A percentile compares a stretch with the other conserved stretches of the same genome.
Evolutionary conservation across 2,888 invertebrate species (phyloP).

Genomic region (Argyra leucocephala): DNA sequence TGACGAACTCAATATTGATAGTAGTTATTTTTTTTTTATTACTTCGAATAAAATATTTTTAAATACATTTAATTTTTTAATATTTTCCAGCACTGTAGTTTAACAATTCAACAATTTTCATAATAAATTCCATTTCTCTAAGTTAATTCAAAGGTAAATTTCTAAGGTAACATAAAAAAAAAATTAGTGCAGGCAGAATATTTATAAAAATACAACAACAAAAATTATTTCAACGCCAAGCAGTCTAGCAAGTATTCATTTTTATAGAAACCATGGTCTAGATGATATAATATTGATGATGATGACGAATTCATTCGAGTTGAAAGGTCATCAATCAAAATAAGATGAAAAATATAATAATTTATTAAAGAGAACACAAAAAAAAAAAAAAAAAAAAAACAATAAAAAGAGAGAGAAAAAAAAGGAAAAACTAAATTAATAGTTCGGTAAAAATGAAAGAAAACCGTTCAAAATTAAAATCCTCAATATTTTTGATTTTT

Average conservation of each 20-base stretch:
- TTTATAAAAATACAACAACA: neutral
- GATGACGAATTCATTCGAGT: neutral
- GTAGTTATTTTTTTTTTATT: too few species aligned
- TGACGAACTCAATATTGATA: too few species aligned
- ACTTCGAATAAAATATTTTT: too few species aligned
- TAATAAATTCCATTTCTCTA: too few species aligned
- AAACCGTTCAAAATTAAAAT: neutral
- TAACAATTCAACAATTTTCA: too few species aligned
- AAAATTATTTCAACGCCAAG: neutral
- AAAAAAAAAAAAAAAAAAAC: neutral
- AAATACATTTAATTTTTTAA: neutral
- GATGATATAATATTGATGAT: neutral
- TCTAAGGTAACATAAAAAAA: too few species aligned
- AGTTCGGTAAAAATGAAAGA: neutral
- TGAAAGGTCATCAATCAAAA: conserved; percentile 6
- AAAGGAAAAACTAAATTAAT: neutral
- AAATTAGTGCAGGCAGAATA: too few species aligned
- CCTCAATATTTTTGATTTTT: neutral
- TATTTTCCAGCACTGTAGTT: neutral
- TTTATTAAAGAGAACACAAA: neutral
- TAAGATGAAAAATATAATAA: conserved; percentile 1
- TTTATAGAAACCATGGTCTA: too few species aligned
- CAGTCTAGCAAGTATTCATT: neutral
- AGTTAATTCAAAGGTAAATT: too few species aligned
- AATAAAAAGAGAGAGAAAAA: neutral